Base-by-base conservation (phyloP, 2,113 vertebrate genomes). In the Epinephelus cyanopodus region DNA sequence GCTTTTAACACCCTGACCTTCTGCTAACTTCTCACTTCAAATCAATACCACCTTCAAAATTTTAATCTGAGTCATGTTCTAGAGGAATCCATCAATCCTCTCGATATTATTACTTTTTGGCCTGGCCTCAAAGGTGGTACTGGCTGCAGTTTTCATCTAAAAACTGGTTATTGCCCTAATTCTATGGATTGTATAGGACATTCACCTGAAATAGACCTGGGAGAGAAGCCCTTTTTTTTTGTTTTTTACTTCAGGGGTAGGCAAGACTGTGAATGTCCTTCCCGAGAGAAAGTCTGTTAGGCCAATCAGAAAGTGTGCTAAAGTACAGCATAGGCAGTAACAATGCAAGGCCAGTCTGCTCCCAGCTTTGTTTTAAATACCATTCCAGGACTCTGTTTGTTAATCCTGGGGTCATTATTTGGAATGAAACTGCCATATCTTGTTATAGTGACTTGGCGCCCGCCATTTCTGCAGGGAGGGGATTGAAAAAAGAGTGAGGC, bases 351-450 rank as follows among this genome's bases (percentile, higher is more conserved):
- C 66, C 77, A 48, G 68, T 6, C 66, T 56, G 73, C 77, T 69
- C 78, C 80, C 65, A 13, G 56, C 76, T 88, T 82, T 65, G 74
- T 89, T 90, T 87, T 89, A 89, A 93, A 92, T 89, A 89, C 86
- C 75, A 87, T 88, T 89, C 85, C 83, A 89, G 77, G 68, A 82
- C 81, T 82, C 78, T 91, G 86, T 84, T 90, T 89, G 89, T 88
- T 92, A 92, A 92, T 91, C 85, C 81, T 83, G 64, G 87, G 86
- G 85, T 91, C 90, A 80, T 91, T 92, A 91, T 89, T 90, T 91
- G 86, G 89, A 92, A 90, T 89, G 81, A 90, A 91, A 90, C 91
- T 92, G 90, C 92, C 90, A 92, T 87, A 91, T 89, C 89, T 91
- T 82, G 86, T 93, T 92, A 92, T 83, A 85, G 82, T 92, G 90